Conservation (phyloP, 2,797 vertebrate genomes). For the Pseudochaenichthys georgianus region DNA sequence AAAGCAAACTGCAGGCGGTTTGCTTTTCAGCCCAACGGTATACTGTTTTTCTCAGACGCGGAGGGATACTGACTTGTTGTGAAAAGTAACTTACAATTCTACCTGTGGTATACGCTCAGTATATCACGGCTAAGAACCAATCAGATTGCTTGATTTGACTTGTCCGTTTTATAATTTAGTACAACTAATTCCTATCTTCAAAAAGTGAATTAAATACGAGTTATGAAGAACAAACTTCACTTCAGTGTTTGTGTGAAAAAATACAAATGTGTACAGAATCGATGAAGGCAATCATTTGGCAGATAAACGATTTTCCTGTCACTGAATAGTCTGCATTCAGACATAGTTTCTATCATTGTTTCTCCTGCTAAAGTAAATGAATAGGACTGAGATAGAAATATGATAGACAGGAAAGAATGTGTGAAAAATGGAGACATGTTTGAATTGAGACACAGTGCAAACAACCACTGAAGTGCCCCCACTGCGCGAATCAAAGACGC, state of each 20-base stretch:
- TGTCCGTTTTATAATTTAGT: not conserved
- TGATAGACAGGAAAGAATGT: not conserved
- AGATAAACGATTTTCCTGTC: conserved; percentile 22
- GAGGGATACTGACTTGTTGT: too few species aligned
- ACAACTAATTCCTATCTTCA: not conserved
- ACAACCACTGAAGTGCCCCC: conserved; percentile 57
- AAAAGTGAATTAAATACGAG: not conserved
- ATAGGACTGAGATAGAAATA: not conserved
- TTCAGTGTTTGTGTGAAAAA: conserved; percentile 22
- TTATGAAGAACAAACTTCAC: conserved; percentile 6
- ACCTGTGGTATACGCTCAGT: too few species aligned
- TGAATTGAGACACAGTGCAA: conserved; percentile 33
- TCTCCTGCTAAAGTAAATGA: not conserved
- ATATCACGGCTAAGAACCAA: too few species aligned
- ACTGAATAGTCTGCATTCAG: conserved; percentile 2
- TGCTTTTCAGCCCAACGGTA: too few species aligned
- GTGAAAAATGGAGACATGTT: conserved; percentile 34
- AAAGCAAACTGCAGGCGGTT: too few species aligned
- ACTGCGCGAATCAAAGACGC: conserved; percentile 70
- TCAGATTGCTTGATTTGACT: too few species aligned
- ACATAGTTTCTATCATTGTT: not conserved
- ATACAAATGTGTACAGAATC: conserved; percentile 13
- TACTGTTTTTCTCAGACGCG: too few species aligned
- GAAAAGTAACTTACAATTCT: too few species aligned
- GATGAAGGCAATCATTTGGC: conserved; percentile 23